Percentiles rank a stretch among this genome's conserved stretches.
phyloP scores from a whole-genome alignment of 1,140 invertebrate species.

The Achatina immaculata region DNA sequence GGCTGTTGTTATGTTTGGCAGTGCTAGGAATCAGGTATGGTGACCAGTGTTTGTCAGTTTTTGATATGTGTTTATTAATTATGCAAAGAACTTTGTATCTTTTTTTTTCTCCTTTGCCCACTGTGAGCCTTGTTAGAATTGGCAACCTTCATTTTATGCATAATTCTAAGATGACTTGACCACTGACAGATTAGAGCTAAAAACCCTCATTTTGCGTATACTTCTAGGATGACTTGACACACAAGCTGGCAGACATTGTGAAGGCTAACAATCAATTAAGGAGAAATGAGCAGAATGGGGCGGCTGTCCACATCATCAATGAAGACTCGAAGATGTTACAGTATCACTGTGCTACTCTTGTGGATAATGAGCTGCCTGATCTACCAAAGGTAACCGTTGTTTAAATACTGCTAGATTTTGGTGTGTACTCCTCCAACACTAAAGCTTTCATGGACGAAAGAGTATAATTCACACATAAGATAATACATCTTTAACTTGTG shows the following conservation, averaged over 20 bases:
- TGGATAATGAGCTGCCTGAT: conserved; percentile 99
- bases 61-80: background rate
- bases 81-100: background rate
- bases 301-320: conserved; percentile 94
- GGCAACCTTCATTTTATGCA: background rate
- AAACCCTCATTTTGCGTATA: too few species aligned
- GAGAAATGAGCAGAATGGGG: conserved; percentile 95
- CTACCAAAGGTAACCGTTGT: conserved; percentile 80
- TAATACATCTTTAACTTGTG: too few species aligned
- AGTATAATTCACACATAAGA: too few species aligned
- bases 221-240: conserved; percentile 97
- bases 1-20: conserved; percentile 99
- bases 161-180: background rate
- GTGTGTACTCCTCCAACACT: background rate
- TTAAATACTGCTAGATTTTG: conserved; percentile 7
- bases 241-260: conserved; percentile 98
- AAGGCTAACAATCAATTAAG: conserved; percentile 97
- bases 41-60: background rate
- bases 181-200: background rate
- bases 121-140: background rate
- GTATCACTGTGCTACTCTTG: conserved; percentile 97
- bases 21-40: conserved; percentile 88
- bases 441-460: too few species aligned
- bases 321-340: conserved; percentile 99
- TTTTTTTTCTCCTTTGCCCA: conserved; percentile 4